A percentile compares a stretch with the other conserved stretches of the same genome.
These are phyloP conservation scores for Podargus strigoides DNA, from an alignment of 2,797 vertebrate genomes.

Conservation along the genomic window DNA sequence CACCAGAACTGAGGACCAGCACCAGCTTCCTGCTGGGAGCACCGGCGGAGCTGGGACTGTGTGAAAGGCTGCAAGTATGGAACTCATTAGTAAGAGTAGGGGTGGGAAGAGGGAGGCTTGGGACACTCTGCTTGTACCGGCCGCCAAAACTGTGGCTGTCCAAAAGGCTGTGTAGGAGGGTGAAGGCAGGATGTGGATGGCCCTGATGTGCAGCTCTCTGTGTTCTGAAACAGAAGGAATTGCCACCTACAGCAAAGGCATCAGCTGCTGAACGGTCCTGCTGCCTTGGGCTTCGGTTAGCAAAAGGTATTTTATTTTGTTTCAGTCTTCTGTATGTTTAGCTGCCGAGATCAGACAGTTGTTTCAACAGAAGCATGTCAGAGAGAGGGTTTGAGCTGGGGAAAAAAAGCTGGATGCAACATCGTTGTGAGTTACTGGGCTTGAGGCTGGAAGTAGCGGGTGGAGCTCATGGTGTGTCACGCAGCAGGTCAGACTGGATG, in stretches of 20 bases:
- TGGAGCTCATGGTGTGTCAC: not conserved
- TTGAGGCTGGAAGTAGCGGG: not conserved
- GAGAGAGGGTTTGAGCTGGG: not conserved
- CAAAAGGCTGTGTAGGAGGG: not conserved
- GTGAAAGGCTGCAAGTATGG: not conserved
- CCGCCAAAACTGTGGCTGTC: not conserved
- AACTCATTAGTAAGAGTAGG: not conserved
- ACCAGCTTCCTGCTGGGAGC: not conserved
- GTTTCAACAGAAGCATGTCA: not conserved
- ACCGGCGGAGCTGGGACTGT: not conserved
- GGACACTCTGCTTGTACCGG: not conserved
- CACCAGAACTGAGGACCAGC: not conserved
- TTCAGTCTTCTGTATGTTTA: accelerated
- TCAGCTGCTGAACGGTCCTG: accelerated
- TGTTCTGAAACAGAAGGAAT: not conserved
- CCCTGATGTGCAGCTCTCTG: not conserved
- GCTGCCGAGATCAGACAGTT: not conserved
- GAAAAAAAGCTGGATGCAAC: not conserved
- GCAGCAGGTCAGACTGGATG: not conserved
- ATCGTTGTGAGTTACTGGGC: not conserved
- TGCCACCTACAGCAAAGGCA: not conserved
- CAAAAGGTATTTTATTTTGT: not conserved
- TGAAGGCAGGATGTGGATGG: not conserved
- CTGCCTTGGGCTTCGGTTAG: not conserved
- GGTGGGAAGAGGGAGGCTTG: not conserved